Percentiles rank a stretch among this genome's conserved stretches.
These are phyloP conservation scores for Nemotelus nigrinus DNA, from an alignment of 2,888 invertebrate genomes.

Conservation along the genomic window DNA sequence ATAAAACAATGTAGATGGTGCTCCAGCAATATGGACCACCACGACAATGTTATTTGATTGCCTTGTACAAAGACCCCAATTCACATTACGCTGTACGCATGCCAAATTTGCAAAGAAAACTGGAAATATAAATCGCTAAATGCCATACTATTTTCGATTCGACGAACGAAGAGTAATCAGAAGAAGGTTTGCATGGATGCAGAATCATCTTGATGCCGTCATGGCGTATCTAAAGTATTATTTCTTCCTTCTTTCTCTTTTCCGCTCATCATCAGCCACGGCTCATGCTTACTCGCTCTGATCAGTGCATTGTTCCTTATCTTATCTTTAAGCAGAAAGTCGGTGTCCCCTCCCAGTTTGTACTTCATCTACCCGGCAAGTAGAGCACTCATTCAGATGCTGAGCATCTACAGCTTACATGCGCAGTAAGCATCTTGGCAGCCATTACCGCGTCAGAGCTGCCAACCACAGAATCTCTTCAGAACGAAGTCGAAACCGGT, in stretches of 20 bases:
- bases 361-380: slow-evolving; percentile 13
- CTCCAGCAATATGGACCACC: slow-evolving; percentile 17
- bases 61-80: slow-evolving; percentile 25
- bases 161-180: background rate
- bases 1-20: slow-evolving; percentile 35
- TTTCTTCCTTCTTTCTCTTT: slow-evolving; percentile 1
- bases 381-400: slow-evolving; percentile 5
- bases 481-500: too few species aligned
- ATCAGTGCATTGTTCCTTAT: background rate
- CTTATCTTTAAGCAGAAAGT: slow-evolving; percentile 38
- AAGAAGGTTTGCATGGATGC: slow-evolving; percentile 1
- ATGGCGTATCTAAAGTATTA: slow-evolving; percentile 33
- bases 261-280: background rate
- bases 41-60: slow-evolving; percentile 16
- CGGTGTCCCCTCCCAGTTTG: slow-evolving; percentile 47
- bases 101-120: background rate
- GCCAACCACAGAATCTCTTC: slow-evolving; percentile 11
- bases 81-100: slow-evolving; percentile 13
- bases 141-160: too few species aligned
- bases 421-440: slow-evolving; percentile 24
- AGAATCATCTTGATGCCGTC: background rate
- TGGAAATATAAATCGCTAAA: background rate
- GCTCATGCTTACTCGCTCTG: background rate
- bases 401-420: slow-evolving; percentile 1
- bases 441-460: slow-evolving; percentile 40